Conservation (phyloP, 2,797 vertebrate species). For the Onychomys leucogaster region DNA sequence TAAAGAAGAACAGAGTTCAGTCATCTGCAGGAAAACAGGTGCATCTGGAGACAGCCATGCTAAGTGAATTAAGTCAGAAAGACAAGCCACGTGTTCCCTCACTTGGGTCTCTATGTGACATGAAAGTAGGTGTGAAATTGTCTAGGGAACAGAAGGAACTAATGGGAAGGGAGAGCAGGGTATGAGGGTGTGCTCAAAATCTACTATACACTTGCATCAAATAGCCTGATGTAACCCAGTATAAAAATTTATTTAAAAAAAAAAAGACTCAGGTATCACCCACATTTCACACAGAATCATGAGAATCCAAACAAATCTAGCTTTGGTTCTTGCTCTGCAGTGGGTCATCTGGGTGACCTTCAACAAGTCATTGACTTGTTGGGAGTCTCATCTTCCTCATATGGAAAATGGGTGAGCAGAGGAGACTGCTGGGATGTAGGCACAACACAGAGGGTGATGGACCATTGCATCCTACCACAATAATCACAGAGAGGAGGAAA, state of each 20-base stretch:
- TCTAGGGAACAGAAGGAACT: not conserved
- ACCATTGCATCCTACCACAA: not conserved
- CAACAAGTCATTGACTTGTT: not conserved
- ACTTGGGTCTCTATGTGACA: not conserved
- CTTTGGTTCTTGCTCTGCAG: slow-evolving; percentile 6
- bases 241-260: not conserved
- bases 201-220: not conserved
- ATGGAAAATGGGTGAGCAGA: not conserved
- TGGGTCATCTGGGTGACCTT: not conserved
- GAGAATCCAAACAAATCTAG: not conserved
- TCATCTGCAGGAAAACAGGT: not conserved
- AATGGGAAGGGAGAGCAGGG: not conserved
- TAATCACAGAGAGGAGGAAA: not conserved
- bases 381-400: slow-evolving; percentile 16
- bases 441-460: not conserved
- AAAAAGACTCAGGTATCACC: not conserved
- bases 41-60: not conserved
- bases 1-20: not conserved
- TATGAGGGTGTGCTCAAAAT: not conserved
- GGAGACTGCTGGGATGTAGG: not conserved
- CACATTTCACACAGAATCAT: not conserved
- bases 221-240: not conserved
- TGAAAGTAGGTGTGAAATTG: not conserved
- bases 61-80: not conserved
- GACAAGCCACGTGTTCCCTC: not conserved